Conservation (phyloP, 1,140 invertebrate species). For the Drosophila watanabei region DNA sequence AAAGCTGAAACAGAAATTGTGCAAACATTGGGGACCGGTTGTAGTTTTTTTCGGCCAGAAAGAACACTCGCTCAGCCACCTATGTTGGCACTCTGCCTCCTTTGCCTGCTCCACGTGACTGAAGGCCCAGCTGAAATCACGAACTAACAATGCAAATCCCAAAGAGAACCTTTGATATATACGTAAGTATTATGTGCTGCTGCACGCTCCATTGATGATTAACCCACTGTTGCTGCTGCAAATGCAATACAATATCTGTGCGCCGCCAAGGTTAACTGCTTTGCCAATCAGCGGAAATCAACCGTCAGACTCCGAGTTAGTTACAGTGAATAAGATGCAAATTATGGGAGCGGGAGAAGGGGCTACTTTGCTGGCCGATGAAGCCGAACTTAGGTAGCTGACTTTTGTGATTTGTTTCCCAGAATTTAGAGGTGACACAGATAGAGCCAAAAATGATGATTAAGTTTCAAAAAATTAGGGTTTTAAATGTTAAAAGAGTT, state of each 20-base stretch:
- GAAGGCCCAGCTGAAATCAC: slow-evolving; percentile 31
- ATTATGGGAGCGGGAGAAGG: slow-evolving; percentile 4
- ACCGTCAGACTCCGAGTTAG: slow-evolving; percentile 48
- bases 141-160: slow-evolving; percentile 40
- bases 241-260: slow-evolving; percentile 46
- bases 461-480: not conserved
- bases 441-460: not conserved
- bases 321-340: slow-evolving; percentile 70
- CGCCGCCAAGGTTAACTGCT: slow-evolving; percentile 65
- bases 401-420: not conserved
- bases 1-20: slow-evolving; percentile 49
- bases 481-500: not conserved
- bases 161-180: slow-evolving; percentile 1
- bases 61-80: slow-evolving; percentile 10
- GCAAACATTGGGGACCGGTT: slow-evolving; percentile 80
- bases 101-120: slow-evolving; percentile 56
- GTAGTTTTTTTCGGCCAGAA: slow-evolving; percentile 45
- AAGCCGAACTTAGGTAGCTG: slow-evolving; percentile 7
- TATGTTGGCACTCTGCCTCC: not conserved
- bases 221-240: slow-evolving; percentile 31
- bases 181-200: slow-evolving; percentile 21
- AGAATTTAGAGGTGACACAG: not conserved
- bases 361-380: not conserved
- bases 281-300: slow-evolving; percentile 50
- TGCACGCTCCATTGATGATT: slow-evolving; percentile 81